phyloP scores from a whole-genome alignment of 2,888 invertebrate genomes.

The Melikaiella ostensackeni region DNA sequence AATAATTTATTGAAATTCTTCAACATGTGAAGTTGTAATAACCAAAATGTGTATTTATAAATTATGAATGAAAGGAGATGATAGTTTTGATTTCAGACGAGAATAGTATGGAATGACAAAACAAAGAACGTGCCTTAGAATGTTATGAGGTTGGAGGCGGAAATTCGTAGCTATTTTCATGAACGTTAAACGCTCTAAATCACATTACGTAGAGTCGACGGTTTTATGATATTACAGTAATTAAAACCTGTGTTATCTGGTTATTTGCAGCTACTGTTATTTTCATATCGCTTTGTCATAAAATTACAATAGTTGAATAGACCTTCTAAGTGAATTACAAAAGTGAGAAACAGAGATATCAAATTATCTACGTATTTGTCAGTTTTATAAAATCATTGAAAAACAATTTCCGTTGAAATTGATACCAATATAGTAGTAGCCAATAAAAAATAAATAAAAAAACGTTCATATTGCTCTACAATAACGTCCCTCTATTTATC shows the following conservation, averaged over 20 bases:
- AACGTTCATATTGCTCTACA: constrained; percentile 19
- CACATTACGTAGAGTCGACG: constrained; percentile 4
- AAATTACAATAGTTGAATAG: background rate
- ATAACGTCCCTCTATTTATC: constrained; percentile 23
- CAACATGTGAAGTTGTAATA: background rate
- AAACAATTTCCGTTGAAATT: background rate
- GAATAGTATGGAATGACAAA: constrained; percentile 1
- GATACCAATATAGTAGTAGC: background rate
- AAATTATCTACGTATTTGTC: background rate
- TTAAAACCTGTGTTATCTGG: constrained; percentile 46
- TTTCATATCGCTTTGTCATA: background rate
- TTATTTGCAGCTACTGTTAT: constrained; percentile 25
- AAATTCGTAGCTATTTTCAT: constrained; percentile 19
- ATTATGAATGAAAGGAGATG: background rate
- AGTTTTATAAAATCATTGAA: background rate
- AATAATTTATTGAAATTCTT: background rate
- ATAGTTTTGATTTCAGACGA: constrained; percentile 8
- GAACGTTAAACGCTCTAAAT: constrained; percentile 10
- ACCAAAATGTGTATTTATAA: background rate
- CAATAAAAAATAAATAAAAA: background rate
- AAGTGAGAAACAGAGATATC: background rate
- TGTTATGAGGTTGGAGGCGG: background rate
- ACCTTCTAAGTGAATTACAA: background rate
- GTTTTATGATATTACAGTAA: constrained; percentile 46
- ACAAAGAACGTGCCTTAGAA: constrained; percentile 21